Conservation (phyloP, 2,797 vertebrate genomes). For the Carcharodon carcharias region DNA sequence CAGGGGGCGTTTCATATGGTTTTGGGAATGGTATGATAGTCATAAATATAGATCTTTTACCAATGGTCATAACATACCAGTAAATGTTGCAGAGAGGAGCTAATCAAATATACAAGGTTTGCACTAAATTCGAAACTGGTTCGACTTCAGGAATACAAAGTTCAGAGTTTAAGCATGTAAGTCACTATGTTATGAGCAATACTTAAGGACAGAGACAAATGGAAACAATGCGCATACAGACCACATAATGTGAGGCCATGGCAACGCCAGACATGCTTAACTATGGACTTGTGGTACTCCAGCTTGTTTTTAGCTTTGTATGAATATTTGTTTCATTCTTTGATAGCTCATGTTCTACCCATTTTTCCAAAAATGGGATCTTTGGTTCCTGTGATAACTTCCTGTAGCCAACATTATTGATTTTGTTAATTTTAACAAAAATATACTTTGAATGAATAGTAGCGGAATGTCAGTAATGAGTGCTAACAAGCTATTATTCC, state of each 20-base stretch:
- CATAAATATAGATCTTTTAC: neutral
- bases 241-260: conserved; percentile 12
- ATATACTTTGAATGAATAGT: neutral
- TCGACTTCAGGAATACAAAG: neutral
- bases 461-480: neutral
- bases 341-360: neutral
- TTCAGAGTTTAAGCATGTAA: conserved; percentile 21
- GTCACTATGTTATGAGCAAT: neutral
- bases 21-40: neutral
- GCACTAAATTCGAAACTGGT: conserved; percentile 20
- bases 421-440: neutral
- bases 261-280: neutral
- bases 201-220: conserved; percentile 2
- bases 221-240: neutral
- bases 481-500: neutral
- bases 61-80: neutral
- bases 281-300: neutral
- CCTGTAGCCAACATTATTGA: neutral
- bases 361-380: neutral
- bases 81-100: neutral
- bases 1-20: neutral
- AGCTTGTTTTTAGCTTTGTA: neutral
- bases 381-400: neutral
- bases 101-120: neutral
- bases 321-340: conserved; percentile 1